Conservation (phyloP, 2,113 vertebrate species). For the Erythrocercus mccallii region DNA sequence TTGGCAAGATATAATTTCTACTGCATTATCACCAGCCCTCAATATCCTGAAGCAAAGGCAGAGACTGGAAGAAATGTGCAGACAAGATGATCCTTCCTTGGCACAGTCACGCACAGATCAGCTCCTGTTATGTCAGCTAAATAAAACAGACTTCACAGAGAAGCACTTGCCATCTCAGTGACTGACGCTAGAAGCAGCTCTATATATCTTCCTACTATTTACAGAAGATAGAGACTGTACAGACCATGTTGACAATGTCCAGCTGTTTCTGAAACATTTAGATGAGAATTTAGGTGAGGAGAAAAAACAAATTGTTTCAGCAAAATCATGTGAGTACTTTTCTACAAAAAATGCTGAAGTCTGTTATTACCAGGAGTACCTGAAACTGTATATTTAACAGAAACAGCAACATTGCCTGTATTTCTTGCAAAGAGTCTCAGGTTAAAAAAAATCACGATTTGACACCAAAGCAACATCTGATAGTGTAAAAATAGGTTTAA, state of each 20-base stretch:
- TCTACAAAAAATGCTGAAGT: neutral
- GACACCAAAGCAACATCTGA: neutral
- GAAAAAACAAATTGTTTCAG: neutral
- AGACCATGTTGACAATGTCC: neutral
- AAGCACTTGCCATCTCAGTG: neutral
- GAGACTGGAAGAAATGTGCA: conserved; percentile 43
- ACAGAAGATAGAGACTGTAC: neutral
- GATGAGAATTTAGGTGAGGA: neutral
- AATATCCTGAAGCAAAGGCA: conserved; percentile 54
- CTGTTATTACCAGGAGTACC: neutral
- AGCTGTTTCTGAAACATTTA: neutral
- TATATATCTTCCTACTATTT: neutral
- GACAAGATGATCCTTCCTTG: conserved; percentile 56
- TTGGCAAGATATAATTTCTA: conserved; percentile 39
- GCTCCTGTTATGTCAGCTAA: conserved; percentile 40
- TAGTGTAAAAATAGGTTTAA: neutral
- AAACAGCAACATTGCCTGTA: neutral
- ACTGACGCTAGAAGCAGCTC: neutral
- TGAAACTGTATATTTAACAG: neutral
- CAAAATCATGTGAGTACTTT: neutral
- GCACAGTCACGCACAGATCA: conserved; percentile 11
- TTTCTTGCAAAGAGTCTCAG: neutral
- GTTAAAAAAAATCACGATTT: neutral
- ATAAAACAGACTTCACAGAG: neutral
- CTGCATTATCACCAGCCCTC: conserved; percentile 28